Evolutionary conservation across 1,140 invertebrate species (phyloP).

Genomic region (Cyclina sinensis): DNA sequence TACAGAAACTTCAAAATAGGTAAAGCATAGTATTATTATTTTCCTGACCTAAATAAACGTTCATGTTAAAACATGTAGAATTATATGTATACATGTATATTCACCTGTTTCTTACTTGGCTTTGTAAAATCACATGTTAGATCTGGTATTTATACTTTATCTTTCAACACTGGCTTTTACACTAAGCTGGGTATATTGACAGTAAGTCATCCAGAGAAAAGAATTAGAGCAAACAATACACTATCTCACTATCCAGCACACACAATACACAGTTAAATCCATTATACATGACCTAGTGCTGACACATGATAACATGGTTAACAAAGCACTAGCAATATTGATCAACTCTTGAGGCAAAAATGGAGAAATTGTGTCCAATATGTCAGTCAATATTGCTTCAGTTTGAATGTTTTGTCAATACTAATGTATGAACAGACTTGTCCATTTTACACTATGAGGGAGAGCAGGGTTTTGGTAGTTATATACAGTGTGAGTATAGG

Average conservation of each 20-base stretch:
- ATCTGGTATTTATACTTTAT: constrained; percentile 30
- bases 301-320: constrained; percentile 21
- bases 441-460: background rate
- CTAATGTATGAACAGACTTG: constrained; percentile 6
- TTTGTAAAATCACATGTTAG: constrained; percentile 23
- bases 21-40: too few species aligned
- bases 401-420: constrained; percentile 19
- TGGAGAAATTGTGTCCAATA: constrained; percentile 32
- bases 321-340: constrained; percentile 51
- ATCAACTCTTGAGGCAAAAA: constrained; percentile 42
- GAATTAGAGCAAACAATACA: constrained; percentile 62
- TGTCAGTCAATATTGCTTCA: constrained; percentile 45
- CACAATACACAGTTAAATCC: constrained; percentile 42
- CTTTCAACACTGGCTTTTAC: background rate
- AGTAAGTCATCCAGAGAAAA: constrained; percentile 60
- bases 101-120: constrained; percentile 5
- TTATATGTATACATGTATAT: background rate
- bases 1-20: background rate
- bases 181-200: constrained; percentile 20
- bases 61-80: constrained; percentile 10
- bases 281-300: constrained; percentile 50
- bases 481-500: too few species aligned
- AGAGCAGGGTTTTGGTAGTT: background rate
- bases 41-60: background rate
- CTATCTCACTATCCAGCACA: background rate